Evolutionary conservation across 2,888 invertebrate genomes (phyloP).

Genomic region (Torymus aiolomorphi): DNA sequence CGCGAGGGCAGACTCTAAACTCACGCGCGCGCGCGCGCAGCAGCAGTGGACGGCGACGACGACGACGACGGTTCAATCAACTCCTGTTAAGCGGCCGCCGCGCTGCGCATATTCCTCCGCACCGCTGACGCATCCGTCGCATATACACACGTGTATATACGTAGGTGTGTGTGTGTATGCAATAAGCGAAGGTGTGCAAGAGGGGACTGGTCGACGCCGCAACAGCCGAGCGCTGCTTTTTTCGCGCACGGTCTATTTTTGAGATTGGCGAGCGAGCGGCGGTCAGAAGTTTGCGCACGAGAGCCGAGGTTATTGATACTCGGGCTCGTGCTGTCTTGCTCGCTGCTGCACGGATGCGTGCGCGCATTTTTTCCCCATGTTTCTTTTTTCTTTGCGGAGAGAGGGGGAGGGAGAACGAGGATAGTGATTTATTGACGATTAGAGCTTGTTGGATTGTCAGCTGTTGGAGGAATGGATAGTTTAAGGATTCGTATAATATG

Average conservation of each 20-base stretch:
- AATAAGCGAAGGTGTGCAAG: too few relatives aligned
- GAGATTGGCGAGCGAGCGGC: neutral
- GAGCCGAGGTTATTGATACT: conserved; percentile 25
- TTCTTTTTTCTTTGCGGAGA: neutral
- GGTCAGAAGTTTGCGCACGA: conserved; percentile 14
- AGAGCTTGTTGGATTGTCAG: too few relatives aligned
- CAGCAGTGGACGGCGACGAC: conserved; percentile 32
- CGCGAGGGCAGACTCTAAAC: conserved; percentile 56
- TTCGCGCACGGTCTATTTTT: conserved; percentile 24
- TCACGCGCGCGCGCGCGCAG: too few relatives aligned
- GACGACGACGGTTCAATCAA: conserved; percentile 68
- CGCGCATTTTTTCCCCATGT: neutral
- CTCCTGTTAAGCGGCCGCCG: conserved; percentile 63
- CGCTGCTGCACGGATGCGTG: neutral
- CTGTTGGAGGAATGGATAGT: too few relatives aligned
- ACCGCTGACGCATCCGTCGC: conserved; percentile 59
- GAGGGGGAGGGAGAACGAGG: too few relatives aligned
- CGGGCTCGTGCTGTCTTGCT: neutral
- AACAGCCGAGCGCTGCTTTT: neutral
- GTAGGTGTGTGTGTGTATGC: too few relatives aligned
- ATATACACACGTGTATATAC: too few relatives aligned
- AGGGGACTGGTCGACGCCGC: too few relatives aligned
- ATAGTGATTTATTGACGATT: too few relatives aligned
- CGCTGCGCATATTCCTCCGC: conserved; percentile 61
- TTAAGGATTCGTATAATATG: too few relatives aligned